Base-by-base conservation (phyloP, 2,888 invertebrate genomes). In the Macrophya annulata region DNA sequence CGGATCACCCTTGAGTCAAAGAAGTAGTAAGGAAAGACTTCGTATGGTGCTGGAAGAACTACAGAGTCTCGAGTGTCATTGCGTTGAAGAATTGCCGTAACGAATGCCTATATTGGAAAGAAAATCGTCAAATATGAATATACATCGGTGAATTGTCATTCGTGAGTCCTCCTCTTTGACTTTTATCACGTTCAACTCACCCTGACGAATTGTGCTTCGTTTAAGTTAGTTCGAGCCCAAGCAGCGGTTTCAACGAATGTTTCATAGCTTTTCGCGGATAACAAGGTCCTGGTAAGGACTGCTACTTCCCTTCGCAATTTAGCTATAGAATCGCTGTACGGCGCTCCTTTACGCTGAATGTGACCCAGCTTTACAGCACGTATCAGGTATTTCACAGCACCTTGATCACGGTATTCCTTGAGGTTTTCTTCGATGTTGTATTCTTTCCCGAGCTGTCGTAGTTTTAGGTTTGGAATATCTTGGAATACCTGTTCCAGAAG, bases 1-100 rank as follows among this genome's bases (percentile, higher is more conserved):
- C 95, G 94, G 92, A 97, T 95, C 86, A 96, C 94, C 90, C 96
- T 95, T 85, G 95, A 94, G 90, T 96, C 96, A 92, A 96, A 95
- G 94, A 96, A 97, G 93, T 95, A 95, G 88, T 96, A 95, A 0
- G 97, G 97, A 92, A 96, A 95, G 87, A 97, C 94, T 93, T 97
- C 97, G 90, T 97, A 96, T 84, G 96, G 94, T 79, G 97, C 95
- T 21, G 97, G 97, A 12, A 97, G 93, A 65, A 96, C 94, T 25
- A 77, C 68, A 84, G 97, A 93, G 43, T 95, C 96, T 89, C 95
- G 94, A 85, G 95, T 95, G 87, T 97, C 96, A 9, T 93, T 93
- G 51, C 96, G 95, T 88, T 96, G 96, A 59, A 96, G 92, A 17
- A 96, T 94, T 17, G 96, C 96, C 37, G 95, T 93, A 86, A 95